These are phyloP conservation scores for Aphelenchoides besseyi DNA, from an alignment of 1,140 invertebrate species.

Conservation along the genomic window DNA sequence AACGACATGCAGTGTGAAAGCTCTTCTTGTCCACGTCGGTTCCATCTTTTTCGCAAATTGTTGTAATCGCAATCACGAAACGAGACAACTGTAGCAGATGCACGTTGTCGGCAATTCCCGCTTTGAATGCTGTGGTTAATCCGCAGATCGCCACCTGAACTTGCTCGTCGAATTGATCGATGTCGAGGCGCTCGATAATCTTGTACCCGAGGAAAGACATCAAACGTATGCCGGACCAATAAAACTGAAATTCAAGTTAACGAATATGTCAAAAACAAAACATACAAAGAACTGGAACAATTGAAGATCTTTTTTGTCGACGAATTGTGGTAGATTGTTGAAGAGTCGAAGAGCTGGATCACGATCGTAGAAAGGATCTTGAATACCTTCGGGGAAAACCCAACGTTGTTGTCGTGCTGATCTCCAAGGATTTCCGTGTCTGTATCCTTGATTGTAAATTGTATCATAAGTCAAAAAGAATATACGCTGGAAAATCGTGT, in stretches of 20 bases:
- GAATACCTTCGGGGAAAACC: conserved; percentile 17
- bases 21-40: neutral
- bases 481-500: neutral
- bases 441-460: conserved; percentile 6
- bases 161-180: conserved; percentile 18
- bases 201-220: conserved; percentile 18
- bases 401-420: neutral
- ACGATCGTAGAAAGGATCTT: conserved; percentile 6
- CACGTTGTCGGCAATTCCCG: conserved; percentile 10
- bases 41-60: neutral
- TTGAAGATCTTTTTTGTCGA: neutral
- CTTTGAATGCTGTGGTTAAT: neutral
- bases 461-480: conserved; percentile 2
- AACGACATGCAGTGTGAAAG: conserved; percentile 3
- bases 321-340: conserved; percentile 17
- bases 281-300: conserved; percentile 16
- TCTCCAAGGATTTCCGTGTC: conserved; percentile 4
- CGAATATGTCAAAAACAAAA: neutral
- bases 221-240: conserved; percentile 11
- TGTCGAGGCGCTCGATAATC: conserved; percentile 1
- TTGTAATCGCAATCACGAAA: conserved; percentile 14
- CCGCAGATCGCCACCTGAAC: conserved; percentile 5
- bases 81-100: neutral
- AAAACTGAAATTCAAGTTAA: conserved; percentile 17
- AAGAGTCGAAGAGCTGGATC: neutral